Base-by-base conservation (phyloP, 23 tunicate species). In the Aplidium turbinatum region DNA sequence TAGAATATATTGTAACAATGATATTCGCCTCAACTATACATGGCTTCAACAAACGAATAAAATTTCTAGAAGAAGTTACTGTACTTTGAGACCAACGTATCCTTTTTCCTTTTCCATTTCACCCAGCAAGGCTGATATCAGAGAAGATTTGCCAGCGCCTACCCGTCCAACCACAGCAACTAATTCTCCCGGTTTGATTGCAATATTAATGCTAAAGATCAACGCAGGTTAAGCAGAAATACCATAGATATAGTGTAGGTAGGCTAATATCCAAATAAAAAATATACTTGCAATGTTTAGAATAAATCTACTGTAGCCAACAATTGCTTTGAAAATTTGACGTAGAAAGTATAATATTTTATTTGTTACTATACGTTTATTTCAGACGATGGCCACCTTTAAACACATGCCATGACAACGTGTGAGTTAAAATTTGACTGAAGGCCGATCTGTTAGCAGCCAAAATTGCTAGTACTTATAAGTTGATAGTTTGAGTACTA, bases 81-180 rank as follows among this genome's bases (percentile, higher is more conserved):
- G 63, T 0, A 87, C 95, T 54, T 58, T 79, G 0, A 87, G 56
- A 5, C 87, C 85, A 38, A 80, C 82, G 70, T 79, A 73, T 6
- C 95, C 95, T 18, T 72, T 63, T 21, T 80, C 38, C 73, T 87
- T 87, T 75, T 90, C 90, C 97, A 90, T 83, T 54, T 90, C 97
- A 0, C 97, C 97, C 1, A 90, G 72, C 35, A 90, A 42, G 3
- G 97, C 76, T 51, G 97, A 90, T 5, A 90, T 38, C 6, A 90
- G 69, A 23, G 97, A 90, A 0, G 97, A 90, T 47, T 90, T 90
- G 36, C 97, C 97, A 33, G 81, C 61, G 13, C 97, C 97, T 1
- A 90, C 97, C 24, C 78, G 97, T 1, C 97, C 97, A 0, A 90
- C 97, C 2, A 90, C 82, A 2, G 97, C 97, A 11, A 90, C 97